Base-by-base conservation (phyloP, 1,140 invertebrate genomes). In the Hydropsyche tenuis region DNA sequence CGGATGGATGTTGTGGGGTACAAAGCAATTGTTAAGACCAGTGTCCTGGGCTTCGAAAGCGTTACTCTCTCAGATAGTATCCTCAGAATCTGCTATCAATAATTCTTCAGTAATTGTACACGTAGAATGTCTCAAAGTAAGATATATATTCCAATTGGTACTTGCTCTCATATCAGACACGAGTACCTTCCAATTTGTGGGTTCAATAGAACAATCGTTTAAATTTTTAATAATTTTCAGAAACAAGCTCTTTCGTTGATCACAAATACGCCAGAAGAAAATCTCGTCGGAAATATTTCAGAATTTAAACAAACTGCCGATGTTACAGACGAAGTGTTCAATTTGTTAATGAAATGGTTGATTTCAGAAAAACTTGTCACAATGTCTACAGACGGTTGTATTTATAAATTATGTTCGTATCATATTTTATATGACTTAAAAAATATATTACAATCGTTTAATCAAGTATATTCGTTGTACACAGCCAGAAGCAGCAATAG, bases 211-310 rank as follows among this genome's bases (percentile, higher is more conserved):
- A 4, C 56, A 12, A 60, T 9, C 25, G 20, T 66, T n/a, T n/a
- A n/a, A n/a, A n/a, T n/a, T n/a, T n/a, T n/a, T n/a, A 23, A 18
- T 9, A 27, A 25, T 53, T 65, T 73, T 62, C 70, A 77, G 76
- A 70, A 53, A 46, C 73, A 66, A 66, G 63, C 76, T 12, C 22
- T 75, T 7, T 12, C 37, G 12, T 77, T 75, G 12, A 43, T 77
- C 6, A 14, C 64, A 3, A 48, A 63, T 5, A 23, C 74, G 6
- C 80, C 83, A 18, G 79, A 79, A 5, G 80, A 80, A 71, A 81
- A 79, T 62, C 79, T 25, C 46, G 73, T 77, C 62, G 78, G 74
- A 12, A 78, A 62, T 42, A 70, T 73, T 23, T 71, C 71, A 30
- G 75, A 77, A 75, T 73, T 77, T 72, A n/a, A 45, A 45, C 1